Percentiles rank a stretch among this genome's conserved stretches.
These are phyloP conservation scores for Epinotia bilunana DNA, from an alignment of 2,888 invertebrate species.

Conservation along the genomic window DNA sequence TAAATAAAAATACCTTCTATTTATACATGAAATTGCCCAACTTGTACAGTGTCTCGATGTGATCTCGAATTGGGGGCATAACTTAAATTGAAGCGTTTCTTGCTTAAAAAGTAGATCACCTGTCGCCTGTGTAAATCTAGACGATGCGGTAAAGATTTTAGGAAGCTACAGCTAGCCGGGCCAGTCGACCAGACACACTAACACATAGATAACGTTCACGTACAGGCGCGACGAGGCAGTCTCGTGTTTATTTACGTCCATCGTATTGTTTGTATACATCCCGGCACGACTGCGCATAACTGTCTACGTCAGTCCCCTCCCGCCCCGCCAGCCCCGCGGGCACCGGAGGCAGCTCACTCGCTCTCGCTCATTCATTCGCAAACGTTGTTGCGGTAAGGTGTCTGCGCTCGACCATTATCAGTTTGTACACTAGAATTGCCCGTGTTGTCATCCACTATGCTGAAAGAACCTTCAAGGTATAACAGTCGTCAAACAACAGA, in stretches of 20 bases:
- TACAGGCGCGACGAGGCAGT: conserved; percentile 69
- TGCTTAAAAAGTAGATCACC: conserved; percentile 45
- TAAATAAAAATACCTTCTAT: not conserved
- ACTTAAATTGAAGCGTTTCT: conserved; percentile 11
- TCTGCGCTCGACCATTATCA: conserved; percentile 60
- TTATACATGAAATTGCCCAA: not conserved
- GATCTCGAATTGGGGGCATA: conserved; percentile 24
- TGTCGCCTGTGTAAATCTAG: conserved; percentile 43
- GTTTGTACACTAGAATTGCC: conserved; percentile 55
- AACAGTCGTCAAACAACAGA: conserved; percentile 67
- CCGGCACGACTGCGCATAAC: conserved; percentile 83
- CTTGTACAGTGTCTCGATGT: not conserved
- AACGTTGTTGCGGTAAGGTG: conserved; percentile 72
- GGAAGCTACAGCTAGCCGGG: conserved; percentile 47
- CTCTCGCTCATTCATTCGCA: conserved; percentile 83
- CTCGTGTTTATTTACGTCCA: conserved; percentile 84
- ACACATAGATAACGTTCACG: conserved; percentile 76
- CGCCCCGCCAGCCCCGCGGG: conserved; percentile 65
- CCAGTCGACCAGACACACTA: conserved; percentile 64
- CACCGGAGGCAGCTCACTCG: conserved; percentile 58
- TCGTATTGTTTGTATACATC: conserved; percentile 84
- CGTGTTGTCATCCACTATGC: conserved; percentile 64
- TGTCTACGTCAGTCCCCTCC: conserved; percentile 76
- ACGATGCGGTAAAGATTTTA: conserved; percentile 46
- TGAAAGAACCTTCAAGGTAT: conserved; percentile 79